Percentiles rank a stretch among this genome's conserved stretches.
Evolutionary conservation across 2,113 vertebrate genomes (phyloP).

Genomic region (Alethe diademata): DNA sequence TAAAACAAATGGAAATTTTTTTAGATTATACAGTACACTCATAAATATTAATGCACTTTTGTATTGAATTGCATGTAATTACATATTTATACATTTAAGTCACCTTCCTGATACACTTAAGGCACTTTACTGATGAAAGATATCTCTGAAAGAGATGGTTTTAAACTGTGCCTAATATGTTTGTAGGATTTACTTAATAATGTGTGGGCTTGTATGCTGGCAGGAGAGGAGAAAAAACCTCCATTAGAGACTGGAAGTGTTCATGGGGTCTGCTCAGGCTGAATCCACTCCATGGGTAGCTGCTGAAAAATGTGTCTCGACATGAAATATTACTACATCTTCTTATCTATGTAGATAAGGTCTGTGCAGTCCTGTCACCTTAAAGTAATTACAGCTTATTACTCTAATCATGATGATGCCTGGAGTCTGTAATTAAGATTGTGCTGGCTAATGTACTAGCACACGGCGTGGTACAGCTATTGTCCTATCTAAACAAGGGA

Average conservation of each 20-base stretch:
- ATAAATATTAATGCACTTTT: conserved; percentile 74
- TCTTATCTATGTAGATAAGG: conserved; percentile 46
- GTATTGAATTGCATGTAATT: conserved; percentile 68
- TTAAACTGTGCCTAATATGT: conserved; percentile 55
- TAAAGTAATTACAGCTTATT: conserved; percentile 66
- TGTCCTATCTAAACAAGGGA: conserved; percentile 44
- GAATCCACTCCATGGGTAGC: conserved; percentile 14
- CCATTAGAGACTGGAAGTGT: neutral
- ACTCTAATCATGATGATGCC: conserved; percentile 61
- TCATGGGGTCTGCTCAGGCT: neutral
- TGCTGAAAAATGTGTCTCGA: conserved; percentile 30
- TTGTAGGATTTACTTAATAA: conserved; percentile 68
- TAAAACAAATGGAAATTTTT: conserved; percentile 67
- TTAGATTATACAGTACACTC: conserved; percentile 61
- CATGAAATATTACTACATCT: conserved; percentile 51
- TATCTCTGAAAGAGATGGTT: conserved; percentile 50
- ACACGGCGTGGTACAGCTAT: neutral
- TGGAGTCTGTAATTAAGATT: conserved; percentile 66
- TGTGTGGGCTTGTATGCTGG: neutral
- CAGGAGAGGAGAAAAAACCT: conserved; percentile 34
- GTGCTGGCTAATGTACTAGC: conserved; percentile 52
- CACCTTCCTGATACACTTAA: conserved; percentile 63
- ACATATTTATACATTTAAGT: conserved; percentile 66
- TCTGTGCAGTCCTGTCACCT: conserved; percentile 45
- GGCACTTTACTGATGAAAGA: conserved; percentile 55